Percentiles rank a stretch among this genome's conserved stretches.
phyloP scores from a whole-genome alignment of 2,113 vertebrate genomes.

The Nothoprocta pentlandii region DNA sequence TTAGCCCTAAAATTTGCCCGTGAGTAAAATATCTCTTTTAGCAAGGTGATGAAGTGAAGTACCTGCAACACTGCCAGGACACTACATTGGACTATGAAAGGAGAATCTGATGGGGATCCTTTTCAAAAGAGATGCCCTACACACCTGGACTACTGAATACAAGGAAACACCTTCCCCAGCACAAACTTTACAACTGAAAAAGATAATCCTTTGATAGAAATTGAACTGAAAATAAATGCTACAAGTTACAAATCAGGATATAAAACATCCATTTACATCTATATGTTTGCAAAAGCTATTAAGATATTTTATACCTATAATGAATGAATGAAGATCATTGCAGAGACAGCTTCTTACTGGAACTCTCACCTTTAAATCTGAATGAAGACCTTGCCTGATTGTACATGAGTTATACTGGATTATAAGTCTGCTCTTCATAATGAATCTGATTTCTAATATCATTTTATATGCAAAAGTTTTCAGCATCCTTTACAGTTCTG shows the following conservation, averaged over 20 bases:
- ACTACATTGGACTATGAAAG: not conserved
- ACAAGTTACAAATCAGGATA: not conserved
- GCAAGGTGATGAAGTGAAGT: not conserved
- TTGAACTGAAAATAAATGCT: not conserved
- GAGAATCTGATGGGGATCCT: not conserved
- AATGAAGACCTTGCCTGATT: slow-evolving; percentile 51
- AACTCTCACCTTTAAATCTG: slow-evolving; percentile 38
- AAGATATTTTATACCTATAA: not conserved
- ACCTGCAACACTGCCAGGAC: not conserved
- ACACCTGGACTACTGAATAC: not conserved
- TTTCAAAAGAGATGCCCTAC: not conserved
- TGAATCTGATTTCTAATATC: slow-evolving; percentile 52
- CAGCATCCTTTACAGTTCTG: not conserved
- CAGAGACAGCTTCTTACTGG: not conserved
- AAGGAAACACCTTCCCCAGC: not conserved
- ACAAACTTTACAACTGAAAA: not conserved
- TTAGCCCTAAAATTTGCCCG: not conserved
- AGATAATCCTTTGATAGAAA: accelerated
- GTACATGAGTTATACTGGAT: not conserved
- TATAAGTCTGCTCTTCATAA: slow-evolving; percentile 29
- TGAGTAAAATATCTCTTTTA: not conserved
- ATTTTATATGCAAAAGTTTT: slow-evolving; percentile 53
- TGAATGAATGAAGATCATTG: not conserved
- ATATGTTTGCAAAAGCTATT: not conserved
- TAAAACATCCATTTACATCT: accelerated